phyloP scores from a whole-genome alignment of 2,888 invertebrate genomes.

The Homarus gammarus region DNA sequence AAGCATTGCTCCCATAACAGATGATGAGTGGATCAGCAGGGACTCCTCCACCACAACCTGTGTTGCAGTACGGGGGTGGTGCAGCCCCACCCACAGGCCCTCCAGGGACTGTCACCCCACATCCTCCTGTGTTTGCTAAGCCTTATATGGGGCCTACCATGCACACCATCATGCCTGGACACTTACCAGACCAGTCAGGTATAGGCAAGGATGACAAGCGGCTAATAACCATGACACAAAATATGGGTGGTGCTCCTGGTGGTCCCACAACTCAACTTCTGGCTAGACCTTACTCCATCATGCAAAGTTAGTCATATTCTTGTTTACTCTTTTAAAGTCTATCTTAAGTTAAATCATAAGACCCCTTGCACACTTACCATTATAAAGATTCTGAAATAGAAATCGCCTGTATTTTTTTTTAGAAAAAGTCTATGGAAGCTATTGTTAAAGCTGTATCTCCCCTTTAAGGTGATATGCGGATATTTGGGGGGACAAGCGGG shows the following conservation, averaged over 20 bases:
- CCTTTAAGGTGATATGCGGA: slow-evolving; percentile 72
- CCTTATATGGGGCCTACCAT: slow-evolving; percentile 73
- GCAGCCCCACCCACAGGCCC: slow-evolving; percentile 65
- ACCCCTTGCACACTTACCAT: slow-evolving; percentile 19
- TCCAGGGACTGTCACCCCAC: slow-evolving; percentile 69
- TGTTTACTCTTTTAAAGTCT: slow-evolving; percentile 24
- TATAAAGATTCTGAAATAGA: slow-evolving; percentile 31
- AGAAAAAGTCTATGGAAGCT: slow-evolving; percentile 16
- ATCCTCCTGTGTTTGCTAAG: slow-evolving; percentile 75
- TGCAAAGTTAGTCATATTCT: slow-evolving; percentile 65
- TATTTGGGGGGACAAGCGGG: slow-evolving; percentile 71
- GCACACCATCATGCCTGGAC: slow-evolving; percentile 64
- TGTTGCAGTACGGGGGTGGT: slow-evolving; percentile 64
- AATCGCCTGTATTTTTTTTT: slow-evolving; percentile 27
- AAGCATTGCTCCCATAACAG: slow-evolving; percentile 52
- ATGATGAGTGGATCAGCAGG: slow-evolving; percentile 73
- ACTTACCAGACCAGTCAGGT: slow-evolving; percentile 47
- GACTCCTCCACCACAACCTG: slow-evolving; percentile 71
- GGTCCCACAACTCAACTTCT: slow-evolving; percentile 64
- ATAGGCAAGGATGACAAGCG: slow-evolving; percentile 62
- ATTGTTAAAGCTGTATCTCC: slow-evolving; percentile 57
- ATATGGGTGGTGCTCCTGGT: slow-evolving; percentile 37
- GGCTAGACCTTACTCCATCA: slow-evolving; percentile 70
- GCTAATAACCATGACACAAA: slow-evolving; percentile 56
- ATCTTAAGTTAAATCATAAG: slow-evolving; percentile 25